These are phyloP conservation scores for Ormyrus rosae DNA, from an alignment of 2,888 invertebrate species.

Conservation along the genomic window DNA sequence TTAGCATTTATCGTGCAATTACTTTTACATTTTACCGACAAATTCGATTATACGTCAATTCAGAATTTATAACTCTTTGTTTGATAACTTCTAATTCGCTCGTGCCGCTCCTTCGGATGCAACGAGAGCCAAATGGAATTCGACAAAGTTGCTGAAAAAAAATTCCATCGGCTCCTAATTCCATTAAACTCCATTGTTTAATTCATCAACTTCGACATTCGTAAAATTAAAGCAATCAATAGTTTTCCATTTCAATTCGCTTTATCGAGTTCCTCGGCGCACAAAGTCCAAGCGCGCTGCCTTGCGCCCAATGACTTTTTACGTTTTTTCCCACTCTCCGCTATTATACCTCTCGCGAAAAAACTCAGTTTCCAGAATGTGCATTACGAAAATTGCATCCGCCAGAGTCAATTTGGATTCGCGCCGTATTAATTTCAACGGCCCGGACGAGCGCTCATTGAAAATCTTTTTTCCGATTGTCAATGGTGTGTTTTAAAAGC, in stretches of 20 bases:
- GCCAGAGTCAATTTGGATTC: constrained; percentile 19
- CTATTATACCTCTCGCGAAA: neutral
- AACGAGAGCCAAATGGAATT: no score
- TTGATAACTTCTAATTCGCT: no score
- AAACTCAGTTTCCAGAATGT: constrained; percentile 25
- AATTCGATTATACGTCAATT: no score
- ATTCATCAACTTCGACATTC: constrained; percentile 39
- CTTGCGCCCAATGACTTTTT: constrained; percentile 40
- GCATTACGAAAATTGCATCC: constrained; percentile 43
- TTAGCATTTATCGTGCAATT: no score
- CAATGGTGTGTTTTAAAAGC: no score
- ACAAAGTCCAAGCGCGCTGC: constrained; percentile 32
- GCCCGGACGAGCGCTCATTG: neutral
- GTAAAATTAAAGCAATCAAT: constrained; percentile 45
- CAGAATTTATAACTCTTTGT: no score
- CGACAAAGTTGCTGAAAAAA: no score
- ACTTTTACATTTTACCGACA: no score
- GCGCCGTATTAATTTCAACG: constrained; percentile 7
- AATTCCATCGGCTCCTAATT: neutral
- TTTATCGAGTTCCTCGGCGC: constrained; percentile 41
- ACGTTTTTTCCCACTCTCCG: constrained; percentile 6
- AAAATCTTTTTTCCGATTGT: neutral
- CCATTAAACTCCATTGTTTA: constrained; percentile 36
- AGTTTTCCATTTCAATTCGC: constrained; percentile 50
- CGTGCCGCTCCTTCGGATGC: no score